A percentile compares a stretch with the other conserved stretches of the same genome.
Evolutionary conservation across 2,113 vertebrate genomes (phyloP).

Genomic region (Phrynosoma platyrhinos): DNA sequence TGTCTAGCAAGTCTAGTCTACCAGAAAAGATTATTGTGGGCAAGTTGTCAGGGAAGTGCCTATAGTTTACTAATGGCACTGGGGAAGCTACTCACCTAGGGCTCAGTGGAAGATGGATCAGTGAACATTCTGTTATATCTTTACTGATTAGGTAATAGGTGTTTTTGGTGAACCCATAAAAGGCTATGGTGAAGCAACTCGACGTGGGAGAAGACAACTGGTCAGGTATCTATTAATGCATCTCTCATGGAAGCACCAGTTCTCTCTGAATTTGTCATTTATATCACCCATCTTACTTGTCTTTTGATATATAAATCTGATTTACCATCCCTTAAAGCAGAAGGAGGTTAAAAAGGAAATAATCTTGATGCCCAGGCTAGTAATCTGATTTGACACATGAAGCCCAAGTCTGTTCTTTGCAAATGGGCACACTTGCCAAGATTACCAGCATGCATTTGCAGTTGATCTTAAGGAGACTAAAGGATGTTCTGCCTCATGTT

Average conservation of each 20-base stretch:
- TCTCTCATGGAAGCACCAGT: neutral
- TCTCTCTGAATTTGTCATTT: neutral
- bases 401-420: neutral
- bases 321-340: neutral
- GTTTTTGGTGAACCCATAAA: constrained; percentile 92
- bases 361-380: neutral
- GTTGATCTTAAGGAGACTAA: neutral
- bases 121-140: constrained; percentile 42
- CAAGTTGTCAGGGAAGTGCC: neutral
- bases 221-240: constrained; percentile 83
- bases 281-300: neutral
- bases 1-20: too few species aligned
- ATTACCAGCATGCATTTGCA: neutral
- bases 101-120: neutral
- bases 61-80: neutral
- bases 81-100: neutral
- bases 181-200: constrained; percentile 89
- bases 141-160: constrained; percentile 82
- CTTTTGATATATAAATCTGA: neutral
- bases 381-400: neutral
- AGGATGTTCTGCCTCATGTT: neutral
- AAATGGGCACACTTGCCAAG: neutral
- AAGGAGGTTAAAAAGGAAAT: neutral
- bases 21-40: neutral
- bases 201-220: constrained; percentile 91